These are phyloP conservation scores for Cataglyphis rosenhaueri DNA, from an alignment of 2,888 invertebrate species.

Conservation along the genomic window DNA sequence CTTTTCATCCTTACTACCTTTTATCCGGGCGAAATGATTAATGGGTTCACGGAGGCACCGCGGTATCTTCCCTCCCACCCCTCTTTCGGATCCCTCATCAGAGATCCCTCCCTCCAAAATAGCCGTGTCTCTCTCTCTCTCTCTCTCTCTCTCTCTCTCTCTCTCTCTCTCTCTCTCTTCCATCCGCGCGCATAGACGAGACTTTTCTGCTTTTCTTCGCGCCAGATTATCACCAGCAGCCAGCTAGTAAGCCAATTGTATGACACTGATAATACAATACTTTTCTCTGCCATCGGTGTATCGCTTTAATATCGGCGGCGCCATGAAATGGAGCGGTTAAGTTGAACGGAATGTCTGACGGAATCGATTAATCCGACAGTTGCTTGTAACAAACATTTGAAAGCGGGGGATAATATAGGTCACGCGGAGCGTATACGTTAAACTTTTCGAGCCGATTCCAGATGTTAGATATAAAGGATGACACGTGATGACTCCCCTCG, in stretches of 20 bases:
- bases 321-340: conserved; percentile 54
- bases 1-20: conserved; percentile 80
- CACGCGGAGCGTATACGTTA: neutral
- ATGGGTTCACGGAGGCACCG: conserved; percentile 81
- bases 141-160: conserved; percentile 22
- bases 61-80: conserved; percentile 51
- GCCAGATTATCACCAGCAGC: conserved; percentile 56
- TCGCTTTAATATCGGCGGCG: conserved; percentile 35
- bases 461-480: neutral
- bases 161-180: conserved; percentile 38
- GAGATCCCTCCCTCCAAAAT: neutral
- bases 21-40: conserved; percentile 83
- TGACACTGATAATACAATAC: conserved; percentile 5
- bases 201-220: conserved; percentile 79
- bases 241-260: conserved; percentile 4
- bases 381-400: neutral
- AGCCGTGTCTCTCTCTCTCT: neutral
- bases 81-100: conserved; percentile 3
- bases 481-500: neutral
- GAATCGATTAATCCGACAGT: neutral
- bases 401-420: neutral
- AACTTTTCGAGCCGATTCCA: neutral
- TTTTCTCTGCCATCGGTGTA: conserved; percentile 19
- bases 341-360: neutral
- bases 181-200: conserved; percentile 64